Evolutionary conservation across 2,797 vertebrate species (phyloP).

Genomic region (Leptodactylus fallax): DNA sequence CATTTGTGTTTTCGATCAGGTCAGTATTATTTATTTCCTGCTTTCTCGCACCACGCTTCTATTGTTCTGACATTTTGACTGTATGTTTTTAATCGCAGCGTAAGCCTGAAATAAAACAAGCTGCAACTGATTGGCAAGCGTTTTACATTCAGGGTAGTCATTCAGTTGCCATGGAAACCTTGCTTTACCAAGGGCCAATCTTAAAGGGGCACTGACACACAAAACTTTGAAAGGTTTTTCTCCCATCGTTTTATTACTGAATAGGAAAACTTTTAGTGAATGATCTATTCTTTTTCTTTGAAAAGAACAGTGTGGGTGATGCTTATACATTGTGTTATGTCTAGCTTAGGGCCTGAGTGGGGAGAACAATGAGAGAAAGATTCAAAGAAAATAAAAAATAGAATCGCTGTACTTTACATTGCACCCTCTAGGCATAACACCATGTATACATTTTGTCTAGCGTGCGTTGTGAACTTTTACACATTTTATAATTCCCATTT

Average conservation of each 20-base stretch:
- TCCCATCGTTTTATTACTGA: not conserved
- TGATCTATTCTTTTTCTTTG: not conserved
- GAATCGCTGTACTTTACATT: too few species aligned
- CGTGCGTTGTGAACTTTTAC: too few species aligned
- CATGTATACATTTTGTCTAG: too few species aligned
- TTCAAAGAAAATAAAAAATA: too few species aligned
- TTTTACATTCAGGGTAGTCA: constrained; percentile 45
- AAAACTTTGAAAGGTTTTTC: not conserved
- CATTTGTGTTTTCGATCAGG: not conserved
- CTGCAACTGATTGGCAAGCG: constrained; percentile 52
- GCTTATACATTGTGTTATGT: not conserved
- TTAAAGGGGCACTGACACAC: constrained; percentile 24
- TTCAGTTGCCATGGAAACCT: constrained; percentile 58
- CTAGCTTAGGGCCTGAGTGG: too few species aligned
- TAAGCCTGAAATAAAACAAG: constrained; percentile 34
- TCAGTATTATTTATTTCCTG: constrained; percentile 20
- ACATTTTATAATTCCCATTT: too few species aligned
- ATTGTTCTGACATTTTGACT: constrained; percentile 46
- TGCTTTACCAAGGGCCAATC: constrained; percentile 34
- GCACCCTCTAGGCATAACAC: too few species aligned
- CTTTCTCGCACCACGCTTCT: not conserved
- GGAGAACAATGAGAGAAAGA: too few species aligned
- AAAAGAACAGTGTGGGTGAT: not conserved
- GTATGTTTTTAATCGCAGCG: constrained; percentile 45
- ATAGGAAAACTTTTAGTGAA: not conserved